A percentile compares a stretch with the other conserved stretches of the same genome.
Evolutionary conservation across 1,140 invertebrate genomes (phyloP).

Genomic region (Anagrus nilaparvatae): DNA sequence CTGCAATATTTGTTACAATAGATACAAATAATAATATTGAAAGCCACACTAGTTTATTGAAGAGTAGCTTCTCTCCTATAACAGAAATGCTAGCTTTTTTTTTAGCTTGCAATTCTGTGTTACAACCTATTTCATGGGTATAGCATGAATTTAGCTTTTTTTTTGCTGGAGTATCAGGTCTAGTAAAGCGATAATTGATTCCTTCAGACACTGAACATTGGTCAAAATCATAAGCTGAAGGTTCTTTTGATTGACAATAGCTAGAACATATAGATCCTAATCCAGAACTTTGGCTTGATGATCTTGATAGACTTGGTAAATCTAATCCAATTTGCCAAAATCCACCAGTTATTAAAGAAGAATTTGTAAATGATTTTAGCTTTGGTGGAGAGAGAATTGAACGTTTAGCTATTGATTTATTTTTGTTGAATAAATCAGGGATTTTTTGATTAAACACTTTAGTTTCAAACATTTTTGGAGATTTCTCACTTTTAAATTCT

Average conservation of each 20-base stretch:
- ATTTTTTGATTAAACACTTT: slow-evolving; percentile 27
- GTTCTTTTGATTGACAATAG: slow-evolving; percentile 30
- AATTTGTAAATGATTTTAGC: slow-evolving; percentile 34
- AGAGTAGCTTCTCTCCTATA: too few relatives aligned
- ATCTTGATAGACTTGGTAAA: slow-evolving; percentile 39
- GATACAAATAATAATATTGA: too few relatives aligned
- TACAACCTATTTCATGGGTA: too few relatives aligned
- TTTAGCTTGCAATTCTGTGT: too few relatives aligned
- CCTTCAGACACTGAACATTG: slow-evolving; percentile 32
- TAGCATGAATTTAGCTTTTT: too few relatives aligned
- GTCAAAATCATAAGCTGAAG: slow-evolving; percentile 35
- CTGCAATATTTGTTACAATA: too few relatives aligned
- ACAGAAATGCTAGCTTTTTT: too few relatives aligned
- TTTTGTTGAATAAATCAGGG: slow-evolving; percentile 28
- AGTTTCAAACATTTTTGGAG: slow-evolving; percentile 28
- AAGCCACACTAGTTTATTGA: too few relatives aligned
- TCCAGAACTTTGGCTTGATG: slow-evolving; percentile 51
- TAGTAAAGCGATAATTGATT: slow-evolving; percentile 18
- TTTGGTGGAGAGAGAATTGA: slow-evolving; percentile 39
- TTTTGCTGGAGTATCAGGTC: slow-evolving; percentile 12
- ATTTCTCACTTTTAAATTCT: slow-evolving; percentile 9
- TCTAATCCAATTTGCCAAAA: slow-evolving; percentile 40
- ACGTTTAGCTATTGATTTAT: slow-evolving; percentile 11
- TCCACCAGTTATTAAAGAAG: slow-evolving; percentile 42
- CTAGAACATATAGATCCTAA: slow-evolving; percentile 42